Base-by-base conservation (phyloP, 2,888 invertebrate species). In the Apodemia duryi region DNA sequence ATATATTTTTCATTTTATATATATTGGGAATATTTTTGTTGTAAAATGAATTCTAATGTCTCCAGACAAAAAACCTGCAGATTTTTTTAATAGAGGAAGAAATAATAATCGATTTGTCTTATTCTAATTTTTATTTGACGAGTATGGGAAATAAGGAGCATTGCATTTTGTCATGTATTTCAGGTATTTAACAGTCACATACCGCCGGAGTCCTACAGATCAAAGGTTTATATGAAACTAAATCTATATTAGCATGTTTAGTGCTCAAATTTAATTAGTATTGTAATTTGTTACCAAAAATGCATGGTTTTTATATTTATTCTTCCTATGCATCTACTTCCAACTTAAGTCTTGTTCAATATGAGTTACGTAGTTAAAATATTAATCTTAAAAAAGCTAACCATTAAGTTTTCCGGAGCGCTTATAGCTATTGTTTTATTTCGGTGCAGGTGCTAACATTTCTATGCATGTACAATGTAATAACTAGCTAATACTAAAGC, bases 121-220 rank as follows among this genome's bases (percentile, higher is more conserved):
- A 21, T 21, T 1, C 21, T 43, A 43, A 43, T 43, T 3, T 43
- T 43, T 3, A 43, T 43, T 43, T 43, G 3, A 43, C 0, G 11
- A 43, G 43, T 43, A 11, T 43, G 11, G 11, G 43, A 11, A 43
- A 43, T 77, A 80, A 77, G 78, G 80, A 82, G 83, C 84, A 88
- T 85, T 88, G 86, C 88, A 89, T 88, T 86, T 81, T 89, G 80
- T 88, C 82, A 82, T 91, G 88, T 89, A 94, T 95, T 96, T 88
- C 95, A 97, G 97, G 97, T 97, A 88, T 97, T 97, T 94, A 97
- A 97, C 95, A 97, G 96, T 95, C 97, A 97, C 95, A 96, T 96
- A 94, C 95, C 96, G 93, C 96, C 95, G 95, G 97, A 97, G 93
- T 95, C 96, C 88, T 97, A 96, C 94, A 95, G 97, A 94, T 95